Percentiles rank a stretch among this genome's conserved stretches.
Evolutionary conservation across 2,888 invertebrate genomes (phyloP).

Genomic region (Lepas anatifera): DNA sequence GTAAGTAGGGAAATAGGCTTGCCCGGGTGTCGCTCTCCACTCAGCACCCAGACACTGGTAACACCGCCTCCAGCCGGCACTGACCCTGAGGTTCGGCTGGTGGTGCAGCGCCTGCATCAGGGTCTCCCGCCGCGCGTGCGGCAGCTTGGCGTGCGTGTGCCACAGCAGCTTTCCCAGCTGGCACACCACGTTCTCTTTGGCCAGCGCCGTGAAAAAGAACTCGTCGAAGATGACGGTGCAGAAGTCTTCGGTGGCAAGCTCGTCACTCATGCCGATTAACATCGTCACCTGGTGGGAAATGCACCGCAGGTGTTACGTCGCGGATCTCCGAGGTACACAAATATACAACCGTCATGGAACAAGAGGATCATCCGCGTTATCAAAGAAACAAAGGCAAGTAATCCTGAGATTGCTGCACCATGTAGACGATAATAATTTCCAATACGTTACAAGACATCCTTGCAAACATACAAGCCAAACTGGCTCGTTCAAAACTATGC

Average conservation of each 20-base stretch:
- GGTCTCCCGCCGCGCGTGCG: slow-evolving; percentile 60
- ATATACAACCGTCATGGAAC: too few species aligned
- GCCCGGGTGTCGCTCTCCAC: too few species aligned
- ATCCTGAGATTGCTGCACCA: too few species aligned
- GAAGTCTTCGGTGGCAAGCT: slow-evolving; percentile 86
- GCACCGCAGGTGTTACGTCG: too few species aligned
- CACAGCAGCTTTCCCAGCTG: slow-evolving; percentile 82
- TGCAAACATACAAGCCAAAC: too few species aligned
- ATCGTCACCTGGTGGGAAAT: slow-evolving; percentile 47
- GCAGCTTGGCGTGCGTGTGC: slow-evolving; percentile 78
- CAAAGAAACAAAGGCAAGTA: too few species aligned
- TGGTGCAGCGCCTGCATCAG: slow-evolving; percentile 64
- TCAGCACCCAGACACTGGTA: too few species aligned
- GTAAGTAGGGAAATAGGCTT: too few species aligned
- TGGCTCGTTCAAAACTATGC: too few species aligned
- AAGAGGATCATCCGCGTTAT: too few species aligned
- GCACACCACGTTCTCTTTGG: slow-evolving; percentile 78
- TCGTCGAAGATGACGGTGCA: slow-evolving; percentile 92
- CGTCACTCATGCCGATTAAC: slow-evolving; percentile 77
- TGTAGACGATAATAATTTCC: too few species aligned
- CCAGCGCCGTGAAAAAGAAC: slow-evolving; percentile 80
- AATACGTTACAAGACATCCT: too few species aligned
- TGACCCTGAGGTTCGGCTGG: slow-evolving; percentile 3
- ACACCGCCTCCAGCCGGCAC: not conserved
- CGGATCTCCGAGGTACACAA: not conserved